These are phyloP conservation scores for Tyrophagus putrescentiae DNA, from an alignment of 1,140 invertebrate genomes.

Conservation along the genomic window DNA sequence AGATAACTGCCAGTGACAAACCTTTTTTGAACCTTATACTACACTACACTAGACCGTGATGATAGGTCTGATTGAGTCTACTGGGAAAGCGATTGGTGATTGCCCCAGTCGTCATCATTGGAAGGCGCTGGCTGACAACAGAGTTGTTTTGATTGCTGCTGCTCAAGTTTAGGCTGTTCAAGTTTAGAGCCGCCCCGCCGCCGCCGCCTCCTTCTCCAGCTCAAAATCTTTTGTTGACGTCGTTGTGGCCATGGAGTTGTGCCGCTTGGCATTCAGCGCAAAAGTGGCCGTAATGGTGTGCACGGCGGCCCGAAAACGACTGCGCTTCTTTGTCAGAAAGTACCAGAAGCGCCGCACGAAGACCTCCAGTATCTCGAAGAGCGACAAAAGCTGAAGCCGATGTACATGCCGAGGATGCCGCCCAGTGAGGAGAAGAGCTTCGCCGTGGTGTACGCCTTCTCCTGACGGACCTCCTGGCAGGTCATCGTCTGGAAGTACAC, in stretches of 20 bases:
- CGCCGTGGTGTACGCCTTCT: slow-evolving; percentile 20
- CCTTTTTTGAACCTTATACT: too few relatives aligned
- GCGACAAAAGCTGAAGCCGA: slow-evolving; percentile 25
- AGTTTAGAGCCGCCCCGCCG: too few relatives aligned
- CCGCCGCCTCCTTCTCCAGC: too few relatives aligned
- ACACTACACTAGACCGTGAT: neutral
- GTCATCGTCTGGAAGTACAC: slow-evolving; percentile 27
- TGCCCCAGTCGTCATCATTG: too few relatives aligned
- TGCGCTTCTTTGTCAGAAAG: slow-evolving; percentile 8
- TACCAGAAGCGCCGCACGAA: slow-evolving; percentile 24
- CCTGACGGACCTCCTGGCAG: slow-evolving; percentile 22
- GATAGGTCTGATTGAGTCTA: slow-evolving; percentile 6
- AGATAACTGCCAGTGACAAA: too few relatives aligned
- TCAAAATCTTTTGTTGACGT: neutral
- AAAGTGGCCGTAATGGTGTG: slow-evolving; percentile 17
- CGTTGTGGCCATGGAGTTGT: neutral
- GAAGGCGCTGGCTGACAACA: too few relatives aligned
- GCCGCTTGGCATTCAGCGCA: slow-evolving; percentile 9
- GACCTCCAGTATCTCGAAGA: slow-evolving; percentile 25
- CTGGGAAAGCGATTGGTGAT: neutral
- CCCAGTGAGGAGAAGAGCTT: slow-evolving; percentile 24
- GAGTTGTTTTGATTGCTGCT: too few relatives aligned
- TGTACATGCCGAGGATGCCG: slow-evolving; percentile 26
- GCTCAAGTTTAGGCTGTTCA: too few relatives aligned
- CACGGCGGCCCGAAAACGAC: slow-evolving; percentile 17